phyloP scores from a whole-genome alignment of 2,113 vertebrate species.

The Scopus umbretta region DNA sequence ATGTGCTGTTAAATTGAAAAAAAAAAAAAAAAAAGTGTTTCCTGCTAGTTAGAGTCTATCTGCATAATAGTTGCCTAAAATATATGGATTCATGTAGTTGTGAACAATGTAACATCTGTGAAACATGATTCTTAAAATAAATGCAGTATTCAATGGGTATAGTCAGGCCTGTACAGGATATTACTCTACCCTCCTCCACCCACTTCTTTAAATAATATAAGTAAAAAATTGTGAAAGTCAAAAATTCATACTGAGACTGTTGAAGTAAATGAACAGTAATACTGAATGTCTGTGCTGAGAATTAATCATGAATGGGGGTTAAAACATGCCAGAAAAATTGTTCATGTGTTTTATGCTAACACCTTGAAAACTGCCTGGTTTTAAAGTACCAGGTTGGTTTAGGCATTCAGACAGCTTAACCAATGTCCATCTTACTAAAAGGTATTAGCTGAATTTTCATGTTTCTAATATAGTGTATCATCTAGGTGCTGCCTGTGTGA shows the following conservation, averaged over 20 bases:
- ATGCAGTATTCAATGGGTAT: background rate
- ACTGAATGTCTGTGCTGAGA: background rate
- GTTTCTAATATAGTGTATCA: background rate
- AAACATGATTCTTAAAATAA: slow-evolving; percentile 46
- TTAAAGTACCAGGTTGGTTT: background rate
- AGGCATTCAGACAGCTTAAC: background rate
- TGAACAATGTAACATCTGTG: slow-evolving; percentile 51
- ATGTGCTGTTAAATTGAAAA: background rate
- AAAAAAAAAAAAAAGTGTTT: background rate
- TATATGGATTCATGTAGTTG: slow-evolving; percentile 21
- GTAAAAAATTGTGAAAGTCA: background rate
- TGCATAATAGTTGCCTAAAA: slow-evolving; percentile 18
- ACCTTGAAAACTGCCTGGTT: background rate
- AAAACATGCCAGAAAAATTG: background rate
- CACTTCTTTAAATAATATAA: background rate
- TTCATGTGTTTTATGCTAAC: background rate
- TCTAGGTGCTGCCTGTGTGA: background rate
- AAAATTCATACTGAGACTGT: background rate
- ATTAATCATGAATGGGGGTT: background rate
- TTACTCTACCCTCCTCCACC: background rate
- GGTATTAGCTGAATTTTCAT: background rate
- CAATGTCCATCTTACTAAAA: background rate
- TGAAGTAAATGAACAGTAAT: background rate
- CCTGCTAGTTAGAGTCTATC: background rate
- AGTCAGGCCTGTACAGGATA: background rate